Conservation (phyloP, 2,888 invertebrate genomes). For the Himalopsyche kuldschensis region DNA sequence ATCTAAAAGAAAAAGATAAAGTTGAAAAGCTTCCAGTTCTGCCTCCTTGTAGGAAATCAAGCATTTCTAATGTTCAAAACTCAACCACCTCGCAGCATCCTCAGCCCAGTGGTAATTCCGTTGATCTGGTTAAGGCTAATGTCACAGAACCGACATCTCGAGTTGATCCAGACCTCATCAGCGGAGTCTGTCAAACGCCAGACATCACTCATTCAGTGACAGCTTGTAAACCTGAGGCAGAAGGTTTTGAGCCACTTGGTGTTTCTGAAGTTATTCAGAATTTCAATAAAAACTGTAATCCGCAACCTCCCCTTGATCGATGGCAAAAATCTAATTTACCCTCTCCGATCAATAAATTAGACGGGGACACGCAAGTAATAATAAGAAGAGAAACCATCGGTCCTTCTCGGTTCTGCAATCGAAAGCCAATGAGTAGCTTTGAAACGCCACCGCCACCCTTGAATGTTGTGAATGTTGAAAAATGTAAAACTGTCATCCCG, state of each 20-base stretch:
- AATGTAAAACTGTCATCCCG: not conserved
- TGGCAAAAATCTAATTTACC: not conserved
- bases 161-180: constrained; percentile 36
- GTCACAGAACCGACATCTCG: constrained; percentile 40
- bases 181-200: constrained; percentile 20
- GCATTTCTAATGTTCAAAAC: not conserved
- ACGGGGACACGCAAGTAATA: constrained; percentile 21
- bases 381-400: constrained; percentile 32
- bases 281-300: not conserved
- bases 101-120: not conserved
- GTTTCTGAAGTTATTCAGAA: not conserved
- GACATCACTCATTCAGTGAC: constrained; percentile 8
- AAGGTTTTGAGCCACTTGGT: not conserved
- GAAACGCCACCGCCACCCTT: constrained; percentile 22
- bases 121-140: constrained; percentile 43
- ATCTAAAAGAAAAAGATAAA: not conserved
- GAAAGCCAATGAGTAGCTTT: constrained; percentile 37
- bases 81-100: not conserved
- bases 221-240: not conserved
- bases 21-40: not conserved
- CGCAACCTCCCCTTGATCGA: not conserved
- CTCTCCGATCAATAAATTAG: not conserved
- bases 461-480: not conserved
- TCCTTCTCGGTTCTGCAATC: constrained; percentile 22
- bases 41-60: not conserved